Evolutionary conservation across 2,113 vertebrate species (phyloP), one percentile per base, ranked within the genome.

Genomic region (Oncorhynchus nerka): DNA sequence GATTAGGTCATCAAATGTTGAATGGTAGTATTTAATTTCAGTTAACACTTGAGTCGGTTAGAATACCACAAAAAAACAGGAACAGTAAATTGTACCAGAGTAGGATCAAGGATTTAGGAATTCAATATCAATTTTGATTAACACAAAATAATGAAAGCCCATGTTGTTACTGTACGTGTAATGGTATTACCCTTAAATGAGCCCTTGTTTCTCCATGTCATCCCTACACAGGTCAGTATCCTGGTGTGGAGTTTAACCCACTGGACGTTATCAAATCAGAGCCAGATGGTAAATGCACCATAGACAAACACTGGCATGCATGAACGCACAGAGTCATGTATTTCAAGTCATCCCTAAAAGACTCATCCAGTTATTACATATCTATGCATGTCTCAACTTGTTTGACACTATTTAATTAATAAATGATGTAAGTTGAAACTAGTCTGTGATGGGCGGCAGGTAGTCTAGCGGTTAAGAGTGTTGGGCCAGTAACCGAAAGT

Each of bases 1-100:
- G 5, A 22, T 62, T 62, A 62, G n/a, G 59, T 62, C 8, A 22
- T 62, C n/a, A 62, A 22, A 57, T 57, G 59, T 22, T 62, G n/a
- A 22, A 22, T 62, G 8, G 59, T 22, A 62, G n/a, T 61, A 61
- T 20, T 61, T 57, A 4, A 57, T 57, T 16, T 61, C 59, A 61
- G 6, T 4, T 4, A 61, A 22, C n/a, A 61, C 34, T 15, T 72
- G 71, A 83, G n/a, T 15, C n/a, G 48, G 4, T 49, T 68, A 76
- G 75, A 72, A 51, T 22, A 39, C 20, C 39, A 39, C 11, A 48
- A 70, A 64, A 48, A 48, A 70, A 64, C 83, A 68, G 22, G 79
- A 62, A 79, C 62, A 87, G 84, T 89, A 76, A 82, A 88, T 89
- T 89, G 81, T 80, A 81, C 73, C 11, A 67, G 65, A 9, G 19